Evolutionary conservation across 2,797 vertebrate species (phyloP).

Genomic region (Scyliorhinus canicula): DNA sequence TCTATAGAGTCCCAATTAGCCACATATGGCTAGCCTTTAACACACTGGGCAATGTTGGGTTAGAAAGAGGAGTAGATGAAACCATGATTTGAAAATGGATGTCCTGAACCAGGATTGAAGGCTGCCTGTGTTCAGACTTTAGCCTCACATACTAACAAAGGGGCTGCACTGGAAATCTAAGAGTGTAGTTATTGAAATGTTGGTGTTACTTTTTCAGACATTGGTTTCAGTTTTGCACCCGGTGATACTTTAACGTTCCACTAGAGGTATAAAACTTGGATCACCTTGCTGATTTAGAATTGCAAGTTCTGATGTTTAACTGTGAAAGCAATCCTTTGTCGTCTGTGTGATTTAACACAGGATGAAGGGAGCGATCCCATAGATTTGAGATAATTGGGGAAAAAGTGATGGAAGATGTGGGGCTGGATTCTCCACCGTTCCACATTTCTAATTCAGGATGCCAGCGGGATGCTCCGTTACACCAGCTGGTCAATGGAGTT

Average conservation of each 20-base stretch:
- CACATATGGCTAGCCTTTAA: not conserved
- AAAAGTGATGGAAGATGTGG: too few species aligned
- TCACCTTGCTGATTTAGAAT: constrained; percentile 1
- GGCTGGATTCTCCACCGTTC: too few species aligned
- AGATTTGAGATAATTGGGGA: not conserved
- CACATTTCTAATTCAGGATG: too few species aligned
- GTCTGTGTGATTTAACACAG: not conserved
- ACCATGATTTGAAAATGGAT: not conserved
- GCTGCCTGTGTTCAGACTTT: not conserved
- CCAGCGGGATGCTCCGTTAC: too few species aligned
- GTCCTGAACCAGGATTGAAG: not conserved
- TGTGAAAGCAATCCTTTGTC: not conserved
- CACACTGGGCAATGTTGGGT: not conserved
- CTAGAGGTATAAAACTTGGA: not conserved
- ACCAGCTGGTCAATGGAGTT: too few species aligned
- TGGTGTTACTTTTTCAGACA: not conserved
- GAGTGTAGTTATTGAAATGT: not conserved
- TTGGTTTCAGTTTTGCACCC: not conserved
- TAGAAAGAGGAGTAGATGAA: not conserved
- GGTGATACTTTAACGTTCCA: not conserved
- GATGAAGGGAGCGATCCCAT: not conserved
- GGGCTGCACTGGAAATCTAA: not conserved
- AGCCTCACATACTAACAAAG: not conserved
- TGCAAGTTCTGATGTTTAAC: not conserved
- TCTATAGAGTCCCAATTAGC: not conserved